A percentile compares a stretch with the other conserved stretches of the same genome.
These are phyloP conservation scores for western clawed frog (Xenopus tropicalis) DNA, from an alignment of 2,113 vertebrate species.

Conservation along the genomic window DNA sequence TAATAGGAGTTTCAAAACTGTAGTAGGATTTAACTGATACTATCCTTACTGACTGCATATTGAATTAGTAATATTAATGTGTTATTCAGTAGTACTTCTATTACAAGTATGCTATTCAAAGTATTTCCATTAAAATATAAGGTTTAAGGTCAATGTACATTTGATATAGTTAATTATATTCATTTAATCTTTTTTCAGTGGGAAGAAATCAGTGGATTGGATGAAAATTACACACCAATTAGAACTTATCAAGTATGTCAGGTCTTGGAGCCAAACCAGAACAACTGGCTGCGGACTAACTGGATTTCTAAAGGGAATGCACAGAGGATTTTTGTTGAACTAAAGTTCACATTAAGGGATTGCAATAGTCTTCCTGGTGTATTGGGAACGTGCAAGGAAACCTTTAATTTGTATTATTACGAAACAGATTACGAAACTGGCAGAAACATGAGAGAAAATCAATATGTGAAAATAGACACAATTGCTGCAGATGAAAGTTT, in stretches of 20 bases:
- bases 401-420: constrained; percentile 99
- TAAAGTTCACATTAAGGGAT: constrained; percentile 99
- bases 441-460: constrained; percentile 93
- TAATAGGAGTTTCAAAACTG: no score
- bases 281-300: constrained; percentile 99
- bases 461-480: constrained; percentile 98
- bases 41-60: no score
- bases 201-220: constrained; percentile 99
- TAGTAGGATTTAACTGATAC: no score
- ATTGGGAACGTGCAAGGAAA: constrained; percentile 98
- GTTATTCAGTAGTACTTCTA: no score
- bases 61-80: no score
- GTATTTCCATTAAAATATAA: no score
- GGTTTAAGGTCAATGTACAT: not conserved
- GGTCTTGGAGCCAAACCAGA: constrained; percentile 98
- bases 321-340: constrained; percentile 99
- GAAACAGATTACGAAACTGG: constrained; percentile 95
- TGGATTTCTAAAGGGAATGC: constrained; percentile 97
- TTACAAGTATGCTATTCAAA: no score
- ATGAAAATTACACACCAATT: constrained; percentile 97
- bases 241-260: constrained; percentile 99
- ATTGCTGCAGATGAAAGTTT: constrained; percentile 99
- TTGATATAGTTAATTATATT: constrained; percentile 17
- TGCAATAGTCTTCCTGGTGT: constrained; percentile 99
- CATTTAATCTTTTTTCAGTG: constrained; percentile 75